phyloP scores from a whole-genome alignment of 2,113 vertebrate genomes.

The Caloenas nicobarica region DNA sequence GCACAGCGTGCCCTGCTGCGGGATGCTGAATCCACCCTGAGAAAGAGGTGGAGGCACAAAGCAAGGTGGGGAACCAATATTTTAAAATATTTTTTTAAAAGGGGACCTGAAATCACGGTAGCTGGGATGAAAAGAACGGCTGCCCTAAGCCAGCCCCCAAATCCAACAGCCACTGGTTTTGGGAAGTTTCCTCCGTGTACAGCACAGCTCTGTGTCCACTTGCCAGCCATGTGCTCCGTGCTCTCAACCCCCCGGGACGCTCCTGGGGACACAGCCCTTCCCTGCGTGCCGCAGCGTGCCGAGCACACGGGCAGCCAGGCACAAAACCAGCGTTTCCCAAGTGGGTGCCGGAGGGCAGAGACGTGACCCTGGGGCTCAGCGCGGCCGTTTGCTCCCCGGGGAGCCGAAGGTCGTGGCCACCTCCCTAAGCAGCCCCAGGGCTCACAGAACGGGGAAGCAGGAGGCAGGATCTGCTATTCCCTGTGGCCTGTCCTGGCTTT shows the following conservation, averaged over 20 bases:
- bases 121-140: not conserved
- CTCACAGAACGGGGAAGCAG: not conserved
- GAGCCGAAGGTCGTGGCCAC: not conserved
- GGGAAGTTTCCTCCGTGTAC: not conserved
- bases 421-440: not conserved
- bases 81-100: fast-evolving
- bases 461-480: not conserved
- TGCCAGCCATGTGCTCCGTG: not conserved
- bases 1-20: fast-evolving
- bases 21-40: not conserved
- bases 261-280: fast-evolving
- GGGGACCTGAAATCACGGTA: not conserved
- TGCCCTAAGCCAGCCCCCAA: not conserved
- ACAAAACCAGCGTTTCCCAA: not conserved
- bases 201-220: not conserved
- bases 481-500: not conserved
- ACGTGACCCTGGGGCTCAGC: fast-evolving
- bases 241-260: fast-evolving
- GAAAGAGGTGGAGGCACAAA: not conserved
- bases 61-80: fast-evolving
- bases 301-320: not conserved
- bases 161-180: fast-evolving
- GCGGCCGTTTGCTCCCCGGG: not conserved
- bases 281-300: fast-evolving
- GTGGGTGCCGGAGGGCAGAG: not conserved